Percentiles rank a stretch among this genome's conserved stretches.
phyloP scores from a whole-genome alignment of 2,888 invertebrate species.

The Muscina levida region DNA sequence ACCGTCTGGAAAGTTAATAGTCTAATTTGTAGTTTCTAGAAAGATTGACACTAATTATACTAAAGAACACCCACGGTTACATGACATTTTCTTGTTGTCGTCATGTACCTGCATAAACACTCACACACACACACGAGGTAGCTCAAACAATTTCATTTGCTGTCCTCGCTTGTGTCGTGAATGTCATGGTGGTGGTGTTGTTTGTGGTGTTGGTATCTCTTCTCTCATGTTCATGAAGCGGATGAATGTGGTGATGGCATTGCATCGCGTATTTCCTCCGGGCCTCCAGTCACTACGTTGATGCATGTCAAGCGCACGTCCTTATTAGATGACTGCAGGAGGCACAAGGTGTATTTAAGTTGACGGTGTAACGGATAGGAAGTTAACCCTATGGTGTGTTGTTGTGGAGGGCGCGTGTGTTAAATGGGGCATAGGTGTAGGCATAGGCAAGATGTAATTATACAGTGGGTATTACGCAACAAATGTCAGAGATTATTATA shows the following conservation, averaged over 20 bases:
- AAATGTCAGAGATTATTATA: neutral
- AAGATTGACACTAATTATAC: too few relatives aligned
- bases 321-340: slow-evolving; percentile 25
- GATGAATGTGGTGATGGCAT: neutral
- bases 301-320: slow-evolving; percentile 48
- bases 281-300: neutral
- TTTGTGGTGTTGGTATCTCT: too few relatives aligned
- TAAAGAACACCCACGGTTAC: slow-evolving; percentile 36
- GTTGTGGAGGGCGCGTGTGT: too few relatives aligned
- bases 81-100: slow-evolving; percentile 23
- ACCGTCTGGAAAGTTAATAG: too few relatives aligned
- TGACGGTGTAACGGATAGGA: neutral
- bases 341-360: slow-evolving; percentile 18
- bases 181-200: too few relatives aligned
- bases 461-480: neutral
- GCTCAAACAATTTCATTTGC: too few relatives aligned
- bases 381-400: too few relatives aligned
- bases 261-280: slow-evolving; percentile 2
- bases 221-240: too few relatives aligned
- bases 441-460: neutral
- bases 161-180: too few relatives aligned
- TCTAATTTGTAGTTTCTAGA: too few relatives aligned
- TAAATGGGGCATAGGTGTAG: neutral
- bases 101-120: too few relatives aligned
- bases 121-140: too few relatives aligned